A percentile compares a stretch with the other conserved stretches of the same genome.
phyloP scores from a whole-genome alignment of 1,140 invertebrate species.

The Leptestheria dahalacensis region DNA sequence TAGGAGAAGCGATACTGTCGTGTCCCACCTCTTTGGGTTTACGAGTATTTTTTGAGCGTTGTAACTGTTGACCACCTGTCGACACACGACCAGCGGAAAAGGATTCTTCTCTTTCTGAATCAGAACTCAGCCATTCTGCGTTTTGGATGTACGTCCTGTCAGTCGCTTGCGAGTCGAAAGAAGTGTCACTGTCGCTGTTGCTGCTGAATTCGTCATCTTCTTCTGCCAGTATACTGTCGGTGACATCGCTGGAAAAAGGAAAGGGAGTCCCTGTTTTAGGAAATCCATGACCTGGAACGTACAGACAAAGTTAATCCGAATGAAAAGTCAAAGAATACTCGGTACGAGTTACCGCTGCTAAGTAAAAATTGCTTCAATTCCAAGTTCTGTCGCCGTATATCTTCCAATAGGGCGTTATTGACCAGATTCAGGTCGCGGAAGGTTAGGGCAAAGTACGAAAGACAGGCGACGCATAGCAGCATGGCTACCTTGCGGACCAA shows the following conservation, averaged over 20 bases:
- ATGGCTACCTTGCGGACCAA: slow-evolving; percentile 24
- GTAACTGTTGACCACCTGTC: background rate
- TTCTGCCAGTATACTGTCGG: background rate
- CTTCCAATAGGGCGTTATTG: slow-evolving; percentile 27
- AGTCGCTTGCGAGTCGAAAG: slow-evolving; percentile 8
- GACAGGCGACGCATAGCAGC: slow-evolving; percentile 20
- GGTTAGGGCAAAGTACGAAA: slow-evolving; percentile 21
- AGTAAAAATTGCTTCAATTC: slow-evolving; percentile 4
- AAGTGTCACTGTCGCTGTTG: background rate
- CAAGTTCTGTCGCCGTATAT: slow-evolving; percentile 22
- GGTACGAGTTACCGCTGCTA: background rate
- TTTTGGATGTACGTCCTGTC: slow-evolving; percentile 3
- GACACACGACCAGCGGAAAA: background rate
- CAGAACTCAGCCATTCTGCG: background rate
- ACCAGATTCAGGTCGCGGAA: slow-evolving; percentile 27
- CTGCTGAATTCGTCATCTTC: background rate
- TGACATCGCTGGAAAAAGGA: background rate
- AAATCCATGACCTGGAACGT: background rate
- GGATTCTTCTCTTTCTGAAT: background rate
- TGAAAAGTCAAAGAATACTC: background rate
- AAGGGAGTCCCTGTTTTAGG: background rate
- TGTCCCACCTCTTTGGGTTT: background rate
- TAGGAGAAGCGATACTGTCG: background rate
- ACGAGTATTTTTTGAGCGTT: background rate
- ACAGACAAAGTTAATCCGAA: background rate